Evolutionary conservation across 2,797 vertebrate genomes (phyloP), one percentile per base, ranked within the genome.

Genomic region (Poecilia gillii): DNA sequence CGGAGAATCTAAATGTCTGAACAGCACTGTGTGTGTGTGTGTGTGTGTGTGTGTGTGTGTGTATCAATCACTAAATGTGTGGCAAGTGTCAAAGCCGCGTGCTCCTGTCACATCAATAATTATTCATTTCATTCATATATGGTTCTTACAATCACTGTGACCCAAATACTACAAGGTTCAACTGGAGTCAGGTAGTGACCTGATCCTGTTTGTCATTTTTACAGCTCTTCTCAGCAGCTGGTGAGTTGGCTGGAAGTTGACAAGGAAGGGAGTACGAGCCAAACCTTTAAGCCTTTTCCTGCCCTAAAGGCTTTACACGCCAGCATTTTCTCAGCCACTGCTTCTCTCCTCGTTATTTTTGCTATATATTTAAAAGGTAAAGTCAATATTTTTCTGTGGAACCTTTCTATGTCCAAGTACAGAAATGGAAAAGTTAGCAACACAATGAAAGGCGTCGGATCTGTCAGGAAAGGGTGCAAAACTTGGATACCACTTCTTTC

Each of bases 401-500:
- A 74, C 4, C 72, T 14, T 55, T 36, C 72, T 53, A 6, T 23
- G 49, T 36, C 31, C 20, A 55, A n/a, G 16, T 41, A 13, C 39
- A 20, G 1, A 41, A 2, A 49, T 25, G 4, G 28, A 53, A 47
- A 47, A 33, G 33, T 64, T 33, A 64, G 4, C 28, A 46, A 46
- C 23, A 47, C 23, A 20, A 20, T 11, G 46, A 6, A 49, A 11
- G 18, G 18, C 9, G 23, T 33, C 16, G 1, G 14, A 3, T 73
- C 46, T 4, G 28, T 51, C 9, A n/a, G 47, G 31, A 36, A 51
- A 1, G 31, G 31, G 3, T 36, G 72, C 16, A 20, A 73, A 51
- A 55, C 49, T 41, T 73, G 46, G 31, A 23, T 33, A 73, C 47
- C 55, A 41, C 62, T 81, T 20, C 76, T 36, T 72, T 79, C 94